Evolutionary conservation across 2,888 invertebrate genomes (phyloP), one percentile per base, ranked within the genome.

Genomic region (Watsonalla binaria): DNA sequence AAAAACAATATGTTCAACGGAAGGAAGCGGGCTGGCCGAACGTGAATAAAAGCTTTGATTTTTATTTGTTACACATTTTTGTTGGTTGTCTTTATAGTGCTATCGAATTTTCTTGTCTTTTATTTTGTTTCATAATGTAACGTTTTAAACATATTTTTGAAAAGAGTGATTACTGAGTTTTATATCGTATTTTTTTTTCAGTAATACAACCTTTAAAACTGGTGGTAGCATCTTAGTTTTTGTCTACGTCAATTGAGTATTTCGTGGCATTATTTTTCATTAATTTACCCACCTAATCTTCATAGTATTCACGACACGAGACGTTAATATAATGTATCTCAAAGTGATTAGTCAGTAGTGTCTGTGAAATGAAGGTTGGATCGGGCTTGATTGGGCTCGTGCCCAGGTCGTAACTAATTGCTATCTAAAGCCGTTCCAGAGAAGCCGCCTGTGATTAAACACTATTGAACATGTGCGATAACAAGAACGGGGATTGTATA

Each of bases 401-500:
- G 37, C 14, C 37, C 14, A 48, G 14, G 14, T 14, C 48, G 33
- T n/a, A 37, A 39, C 47, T 52, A 52, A 52, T 59, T 57, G 53
- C 46, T 57, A 51, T 52, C 58, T 55, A 55, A 58, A 63, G 60
- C 59, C 59, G 60, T 60, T 59, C 61, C 60, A 65, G 58, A 63
- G 54, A 54, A 61, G 63, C 55, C 60, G 52, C 46, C 51, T 61
- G 51, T 59, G 53, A 65, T 66, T 68, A 67, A 68, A 64, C 56
- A 62, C 66, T 62, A 64, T 59, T 75, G 65, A 66, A 56, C 63
- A 65, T 65, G 69, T 71, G 71, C 69, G 72, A 78, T 78, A 78
- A 74, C 74, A 76, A 74, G 72, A 67, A 72, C 70, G 63, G 64
- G 58, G 58, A 61, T 70, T 68, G 65, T 74, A 70, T 72, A 74